Evolutionary conservation across 2,113 vertebrate species (phyloP).

Genomic region (Coturnix japonica): DNA sequence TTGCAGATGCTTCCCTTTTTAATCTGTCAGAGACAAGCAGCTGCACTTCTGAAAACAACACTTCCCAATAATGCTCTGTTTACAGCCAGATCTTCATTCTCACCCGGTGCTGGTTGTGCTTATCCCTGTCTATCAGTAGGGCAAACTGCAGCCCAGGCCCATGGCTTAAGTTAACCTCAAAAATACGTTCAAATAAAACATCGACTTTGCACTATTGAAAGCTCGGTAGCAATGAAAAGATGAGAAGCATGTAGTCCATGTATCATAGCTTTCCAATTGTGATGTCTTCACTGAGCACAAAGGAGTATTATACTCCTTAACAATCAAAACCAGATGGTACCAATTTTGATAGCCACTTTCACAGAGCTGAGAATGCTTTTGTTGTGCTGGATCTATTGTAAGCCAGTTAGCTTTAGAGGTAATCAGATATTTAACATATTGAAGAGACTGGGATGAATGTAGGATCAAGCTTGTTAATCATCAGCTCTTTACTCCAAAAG

Average conservation of each 20-base stretch:
- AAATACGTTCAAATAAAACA: constrained; percentile 15
- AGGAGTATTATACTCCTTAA: background rate
- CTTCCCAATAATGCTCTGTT: background rate
- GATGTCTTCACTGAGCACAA: background rate
- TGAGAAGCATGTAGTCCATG: background rate
- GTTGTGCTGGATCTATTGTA: background rate
- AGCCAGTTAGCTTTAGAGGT: background rate
- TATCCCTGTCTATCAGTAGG: background rate
- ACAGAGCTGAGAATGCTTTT: background rate
- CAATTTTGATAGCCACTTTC: background rate
- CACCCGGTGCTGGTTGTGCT: background rate
- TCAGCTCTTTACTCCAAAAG: background rate
- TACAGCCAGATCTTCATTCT: background rate
- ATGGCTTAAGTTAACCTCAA: background rate
- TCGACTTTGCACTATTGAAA: background rate
- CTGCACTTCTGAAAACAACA: background rate
- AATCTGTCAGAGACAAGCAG: background rate
- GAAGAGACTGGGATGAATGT: background rate
- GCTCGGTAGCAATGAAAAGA: background rate
- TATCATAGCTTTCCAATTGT: background rate
- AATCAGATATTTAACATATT: background rate
- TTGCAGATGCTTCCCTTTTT: background rate
- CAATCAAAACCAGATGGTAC: background rate
- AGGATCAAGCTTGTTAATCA: background rate
- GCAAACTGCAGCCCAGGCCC: background rate